phyloP scores from a whole-genome alignment of 2,888 invertebrate genomes.

The Celastrina argiolus region DNA sequence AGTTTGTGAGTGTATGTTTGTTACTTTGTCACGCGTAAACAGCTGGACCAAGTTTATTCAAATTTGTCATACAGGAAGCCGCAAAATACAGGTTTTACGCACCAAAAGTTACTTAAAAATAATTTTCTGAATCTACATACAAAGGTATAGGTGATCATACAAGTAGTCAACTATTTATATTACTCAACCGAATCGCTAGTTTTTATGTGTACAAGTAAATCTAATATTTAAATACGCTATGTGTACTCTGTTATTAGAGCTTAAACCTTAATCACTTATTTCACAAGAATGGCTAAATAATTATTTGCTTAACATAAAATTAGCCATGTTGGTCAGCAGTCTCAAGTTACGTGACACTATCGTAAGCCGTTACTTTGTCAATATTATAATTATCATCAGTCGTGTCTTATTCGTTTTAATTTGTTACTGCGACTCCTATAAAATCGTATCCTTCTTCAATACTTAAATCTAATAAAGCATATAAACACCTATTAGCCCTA shows the following conservation, averaged over 20 bases:
- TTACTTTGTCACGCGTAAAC: too few species aligned
- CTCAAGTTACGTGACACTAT: conserved; percentile 6
- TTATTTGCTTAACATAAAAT: conserved; percentile 15
- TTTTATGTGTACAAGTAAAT: not conserved
- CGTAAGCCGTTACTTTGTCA: not conserved
- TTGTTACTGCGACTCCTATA: too few species aligned
- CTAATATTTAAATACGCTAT: not conserved
- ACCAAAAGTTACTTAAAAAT: not conserved
- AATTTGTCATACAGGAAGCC: too few species aligned
- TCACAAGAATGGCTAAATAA: conserved; percentile 17
- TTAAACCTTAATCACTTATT: conserved; percentile 20
- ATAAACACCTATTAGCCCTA: too few species aligned
- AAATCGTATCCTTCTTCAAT: too few species aligned
- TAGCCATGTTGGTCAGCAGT: conserved; percentile 13
- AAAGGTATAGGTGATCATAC: not conserved
- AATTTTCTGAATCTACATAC: not conserved
- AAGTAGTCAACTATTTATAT: not conserved
- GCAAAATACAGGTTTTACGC: too few species aligned
- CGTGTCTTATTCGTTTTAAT: not conserved
- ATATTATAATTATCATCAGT: not conserved
- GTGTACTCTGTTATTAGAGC: conserved; percentile 21
- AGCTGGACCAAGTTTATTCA: too few species aligned
- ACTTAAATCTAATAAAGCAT: too few species aligned
- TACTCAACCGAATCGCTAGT: conserved; percentile 1
- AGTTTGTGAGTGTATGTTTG: too few species aligned